Evolutionary conservation across 2,888 invertebrate genomes (phyloP), one percentile per base, ranked within the genome.

Genomic region (Pantelozetes paolii): DNA sequence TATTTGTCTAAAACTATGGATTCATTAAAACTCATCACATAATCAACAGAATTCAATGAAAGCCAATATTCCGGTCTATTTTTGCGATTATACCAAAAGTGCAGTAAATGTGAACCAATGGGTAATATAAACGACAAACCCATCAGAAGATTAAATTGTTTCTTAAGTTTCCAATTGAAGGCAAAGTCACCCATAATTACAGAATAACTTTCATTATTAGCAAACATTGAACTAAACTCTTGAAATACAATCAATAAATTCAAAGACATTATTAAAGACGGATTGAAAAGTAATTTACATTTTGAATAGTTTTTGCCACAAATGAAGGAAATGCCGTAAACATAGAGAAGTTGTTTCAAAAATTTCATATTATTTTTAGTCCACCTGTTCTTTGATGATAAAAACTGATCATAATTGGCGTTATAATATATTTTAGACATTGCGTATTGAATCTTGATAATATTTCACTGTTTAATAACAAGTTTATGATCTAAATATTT

Each of bases 141-240:
- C 30, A 30, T 32, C 30, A 32, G 6, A 9, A 32, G 18, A 18
- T 30, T 32, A 11, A 28, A 62, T 2, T 62, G 32, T 9, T 3
- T 28, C 26, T 62, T 62, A 11, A 62, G 62, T 62, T 30, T 62
- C 62, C 62, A 62, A 30, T 62, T 62, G 32, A 9, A 62, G n/a
- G 62, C 62, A 32, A 30, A 62, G 26, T 62, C 62, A 1, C 62
- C 62, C 18, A 62, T 30, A 3, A 62, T 2, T 62, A 62, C 9
- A 9, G 62, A 62, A 30, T 23, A 30, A 8, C 3, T 3, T 3
- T 62, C 62, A 2, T 62, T 18, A 23, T 62, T 62, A 11, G 30
- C 30, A 6, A 54, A 23, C 9, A 20, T 54, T 26, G 54, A 54
- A 20, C 2, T 23, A 8, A 54, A 20, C 2, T 54, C 3, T 54